These are phyloP conservation scores for Agrochola macilenta DNA, from an alignment of 2,888 invertebrate genomes.

Conservation along the genomic window DNA sequence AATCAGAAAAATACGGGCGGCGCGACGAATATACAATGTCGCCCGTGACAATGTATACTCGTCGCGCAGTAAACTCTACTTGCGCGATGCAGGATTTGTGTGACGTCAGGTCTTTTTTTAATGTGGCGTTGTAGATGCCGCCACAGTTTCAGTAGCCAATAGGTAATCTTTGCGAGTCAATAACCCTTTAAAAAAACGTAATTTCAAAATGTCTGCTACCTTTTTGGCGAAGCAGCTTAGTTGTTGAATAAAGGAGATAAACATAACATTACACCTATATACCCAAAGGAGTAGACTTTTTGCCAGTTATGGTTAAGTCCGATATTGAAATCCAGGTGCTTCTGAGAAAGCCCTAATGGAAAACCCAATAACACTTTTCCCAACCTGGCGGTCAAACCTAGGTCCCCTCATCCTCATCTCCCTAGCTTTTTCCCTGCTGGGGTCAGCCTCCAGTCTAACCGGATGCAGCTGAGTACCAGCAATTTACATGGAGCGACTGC, in stretches of 20 bases:
- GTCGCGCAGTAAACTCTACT: no score
- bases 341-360: not conserved
- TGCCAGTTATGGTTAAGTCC: not conserved
- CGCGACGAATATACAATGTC: no score
- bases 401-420: not conserved
- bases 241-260: not conserved
- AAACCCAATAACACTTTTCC: not conserved
- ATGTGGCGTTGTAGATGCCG: no score
- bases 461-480: not conserved
- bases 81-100: no score
- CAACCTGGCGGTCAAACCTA: no score
- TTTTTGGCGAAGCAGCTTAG: not conserved
- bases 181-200: not conserved
- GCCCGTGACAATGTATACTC: no score
- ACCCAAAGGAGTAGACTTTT: no score
- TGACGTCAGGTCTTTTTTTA: no score
- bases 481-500: not conserved
- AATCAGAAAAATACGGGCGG: no score
- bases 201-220: not conserved
- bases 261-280: no score
- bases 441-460: not conserved
- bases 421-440: not conserved
- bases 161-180: not conserved
- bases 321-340: not conserved
- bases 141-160: not conserved